Evolutionary conservation across 1,140 invertebrate genomes (phyloP), one percentile per base, ranked within the genome.

Genomic region (Ephestia elutella): DNA sequence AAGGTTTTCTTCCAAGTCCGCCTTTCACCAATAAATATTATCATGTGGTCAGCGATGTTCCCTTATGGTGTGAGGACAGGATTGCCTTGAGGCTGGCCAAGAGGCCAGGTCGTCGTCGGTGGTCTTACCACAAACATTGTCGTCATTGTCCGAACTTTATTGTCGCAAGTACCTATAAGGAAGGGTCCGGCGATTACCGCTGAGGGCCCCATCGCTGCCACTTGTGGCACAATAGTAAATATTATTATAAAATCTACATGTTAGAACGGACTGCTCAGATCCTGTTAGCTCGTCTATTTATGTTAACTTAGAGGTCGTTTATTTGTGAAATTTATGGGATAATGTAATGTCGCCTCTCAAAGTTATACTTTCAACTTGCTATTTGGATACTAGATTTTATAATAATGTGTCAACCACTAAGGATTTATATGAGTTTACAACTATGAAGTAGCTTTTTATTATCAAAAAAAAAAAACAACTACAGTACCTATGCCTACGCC

Each of bases 111-210:
- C 80, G 56, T 64, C 73, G 78, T 70, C 75, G 81, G 83, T 83
- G 81, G 83, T 86, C 83, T n/a, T 21, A 25, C 21, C 21, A 7
- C 21, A 7, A 7, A 25, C 68, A 66, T 73, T 72, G 75, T 76
- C 79, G 82, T 68, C 74, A 80, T 80, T 82, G 80, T 82, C 73
- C 80, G 75, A 71, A 77, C 66, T 80, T 82, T 80, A 80, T 80
- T 78, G 71, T 76, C 74, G 56, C 64, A 63, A 50, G 49, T 50
- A 21, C 49, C 19, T 20, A 50, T 50, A 50, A 50, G 20, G 49
- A 11, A 20, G 49, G 49, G 18, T n/a, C 38, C 38, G 9, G 4
- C 11, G 13, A 15, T 38, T 44, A 15, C n/a, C 15, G 38, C n/a
- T 38, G 32, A 44, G 38, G 38, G 38, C 38, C 13, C 3, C 30